Conservation (phyloP, 2,888 invertebrate genomes). For the Cynaeus angustus region DNA sequence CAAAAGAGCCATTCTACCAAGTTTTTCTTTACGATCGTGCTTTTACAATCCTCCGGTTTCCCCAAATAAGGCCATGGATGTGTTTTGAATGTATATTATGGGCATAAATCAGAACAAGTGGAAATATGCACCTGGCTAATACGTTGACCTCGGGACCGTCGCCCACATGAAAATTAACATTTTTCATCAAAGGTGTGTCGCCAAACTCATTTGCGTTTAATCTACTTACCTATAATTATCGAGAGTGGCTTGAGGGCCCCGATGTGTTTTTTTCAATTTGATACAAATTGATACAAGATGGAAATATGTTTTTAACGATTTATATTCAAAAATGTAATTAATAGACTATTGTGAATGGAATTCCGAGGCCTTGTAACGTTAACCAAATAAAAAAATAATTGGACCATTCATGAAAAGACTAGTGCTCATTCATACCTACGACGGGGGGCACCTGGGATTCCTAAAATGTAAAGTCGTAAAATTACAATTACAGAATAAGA, state of each 20-base stretch:
- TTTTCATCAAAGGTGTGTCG: slow-evolving; percentile 52
- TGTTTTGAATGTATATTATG: slow-evolving; percentile 53
- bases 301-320: too few species aligned
- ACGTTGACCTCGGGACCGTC: slow-evolving; percentile 59
- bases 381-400: slow-evolving; percentile 38
- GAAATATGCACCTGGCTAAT: slow-evolving; percentile 60
- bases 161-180: slow-evolving; percentile 57
- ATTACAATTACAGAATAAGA: too few species aligned
- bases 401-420: slow-evolving; percentile 38
- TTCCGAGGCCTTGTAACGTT: slow-evolving; percentile 31
- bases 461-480: background rate
- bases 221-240: slow-evolving; percentile 43
- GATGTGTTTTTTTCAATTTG: too few species aligned
- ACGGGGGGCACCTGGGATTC: background rate
- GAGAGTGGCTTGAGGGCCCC: background rate
- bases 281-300: too few species aligned
- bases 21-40: slow-evolving; percentile 22
- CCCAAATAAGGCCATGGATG: slow-evolving; percentile 52
- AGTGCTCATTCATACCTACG: background rate
- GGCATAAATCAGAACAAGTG: slow-evolving; percentile 60
- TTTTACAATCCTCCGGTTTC: slow-evolving; percentile 44
- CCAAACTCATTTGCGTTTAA: slow-evolving; percentile 42
- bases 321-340: slow-evolving; percentile 21
- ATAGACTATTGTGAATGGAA: slow-evolving; percentile 23
- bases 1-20: slow-evolving; percentile 17